Evolutionary conservation across 2,113 vertebrate genomes (phyloP), one percentile per base, ranked within the genome.

Genomic region (Arvicanthis niloticus): DNA sequence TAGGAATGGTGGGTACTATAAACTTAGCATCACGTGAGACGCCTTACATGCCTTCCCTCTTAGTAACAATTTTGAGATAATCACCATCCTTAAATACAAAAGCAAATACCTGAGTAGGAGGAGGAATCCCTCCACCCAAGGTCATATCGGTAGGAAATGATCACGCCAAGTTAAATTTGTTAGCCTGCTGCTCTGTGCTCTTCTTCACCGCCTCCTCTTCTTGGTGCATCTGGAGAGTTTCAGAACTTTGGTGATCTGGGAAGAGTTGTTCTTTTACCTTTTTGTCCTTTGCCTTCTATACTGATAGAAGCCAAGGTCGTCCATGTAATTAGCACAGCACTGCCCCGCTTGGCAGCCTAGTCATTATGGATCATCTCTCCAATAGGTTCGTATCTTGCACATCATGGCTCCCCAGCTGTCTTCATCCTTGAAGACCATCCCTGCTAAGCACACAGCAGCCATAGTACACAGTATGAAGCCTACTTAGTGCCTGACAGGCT

Each of bases 341-440:
- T n/a, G 48, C 51, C 72, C 94, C 40, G 21, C n/a, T 88, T 68
- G 62, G 70, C 75, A 40, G 40, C 16, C 34, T 60, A 77, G 13
- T 37, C 31, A n/a, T 94, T 60, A 73, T 9, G 75, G 42, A 87
- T 21, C 10, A 72, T 91, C 45, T 68, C 8, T 42, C 73, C 22
- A 78, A 60, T 34, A 67, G 76, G 65, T 68, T 93, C 2, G 5
- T 48, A 26, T 45, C 68, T 86, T 60, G 3, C 40, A 89, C 37
- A 76, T 51, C 31, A 31, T 24, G 13, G 56, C 7, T 62, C 70
- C 53, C 65, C 87, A 92, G 90, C 65, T 76, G 62, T 88, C 70
- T 92, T 81, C 81, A 48, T 88, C 72, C 89, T 56, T 77, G 21
- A 88, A 58, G 40, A 96, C 29, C 40, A 67, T 76, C 40, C 94